Conservation (phyloP, 2,888 invertebrate genomes). For the Hylaea fasciaria region DNA sequence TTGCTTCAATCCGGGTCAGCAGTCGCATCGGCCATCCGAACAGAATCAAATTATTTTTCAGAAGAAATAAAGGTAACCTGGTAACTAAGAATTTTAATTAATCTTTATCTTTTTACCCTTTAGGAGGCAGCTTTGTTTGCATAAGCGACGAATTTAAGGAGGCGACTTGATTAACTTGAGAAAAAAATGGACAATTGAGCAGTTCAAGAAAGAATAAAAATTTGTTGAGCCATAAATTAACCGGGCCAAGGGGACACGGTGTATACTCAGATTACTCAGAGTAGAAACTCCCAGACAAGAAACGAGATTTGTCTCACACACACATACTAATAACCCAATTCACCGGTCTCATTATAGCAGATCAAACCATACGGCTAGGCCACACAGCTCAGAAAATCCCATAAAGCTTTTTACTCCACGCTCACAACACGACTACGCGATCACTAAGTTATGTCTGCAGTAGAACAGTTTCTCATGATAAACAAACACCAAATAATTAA, state of each 20-base stretch:
- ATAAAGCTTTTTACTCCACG: too few species aligned
- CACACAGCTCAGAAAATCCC: too few species aligned
- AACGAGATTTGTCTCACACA: neutral
- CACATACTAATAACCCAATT: neutral
- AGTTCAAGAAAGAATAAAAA: slow-evolving; percentile 80
- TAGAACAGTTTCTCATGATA: too few species aligned
- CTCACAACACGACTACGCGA: too few species aligned
- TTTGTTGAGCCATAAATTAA: slow-evolving; percentile 82
- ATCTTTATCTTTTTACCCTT: slow-evolving; percentile 30
- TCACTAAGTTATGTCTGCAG: too few species aligned
- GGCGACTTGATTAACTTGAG: slow-evolving; percentile 47
- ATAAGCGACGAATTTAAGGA: slow-evolving; percentile 35
- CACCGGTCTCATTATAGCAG: too few species aligned
- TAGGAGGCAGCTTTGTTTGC: slow-evolving; percentile 32
- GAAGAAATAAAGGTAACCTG: slow-evolving; percentile 14
- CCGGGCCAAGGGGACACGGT: slow-evolving; percentile 50
- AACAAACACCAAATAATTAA: too few species aligned
- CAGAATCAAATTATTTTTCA: neutral
- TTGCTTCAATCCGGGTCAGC: neutral
- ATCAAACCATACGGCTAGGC: too few species aligned
- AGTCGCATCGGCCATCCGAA: neutral
- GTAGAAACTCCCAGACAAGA: slow-evolving; percentile 6
- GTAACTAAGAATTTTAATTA: slow-evolving; percentile 24
- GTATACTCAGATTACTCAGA: slow-evolving; percentile 9
- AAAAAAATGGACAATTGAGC: slow-evolving; percentile 73